A percentile compares a stretch with the other conserved stretches of the same genome.
These are phyloP conservation scores for Tapirus indicus DNA, from an alignment of 2,797 vertebrate genomes.

Conservation along the genomic window DNA sequence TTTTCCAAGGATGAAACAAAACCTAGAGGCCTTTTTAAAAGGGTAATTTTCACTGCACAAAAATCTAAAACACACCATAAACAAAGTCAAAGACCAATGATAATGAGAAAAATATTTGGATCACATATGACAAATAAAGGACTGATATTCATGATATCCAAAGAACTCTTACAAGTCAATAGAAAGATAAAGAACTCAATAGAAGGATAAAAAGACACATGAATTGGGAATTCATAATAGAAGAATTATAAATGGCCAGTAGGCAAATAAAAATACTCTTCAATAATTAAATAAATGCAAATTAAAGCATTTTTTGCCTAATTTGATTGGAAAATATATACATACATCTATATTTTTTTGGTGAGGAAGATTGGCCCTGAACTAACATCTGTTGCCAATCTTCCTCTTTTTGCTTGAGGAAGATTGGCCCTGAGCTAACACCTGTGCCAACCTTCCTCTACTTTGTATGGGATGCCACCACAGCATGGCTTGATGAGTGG, in stretches of 20 bases:
- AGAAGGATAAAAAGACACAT: neutral
- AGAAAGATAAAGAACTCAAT: neutral
- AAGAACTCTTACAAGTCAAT: neutral
- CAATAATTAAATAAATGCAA: neutral
- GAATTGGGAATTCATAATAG: conserved; percentile 16
- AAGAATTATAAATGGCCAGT: neutral
- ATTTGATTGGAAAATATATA: neutral
- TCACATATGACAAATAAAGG: neutral
- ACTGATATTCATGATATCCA: neutral
- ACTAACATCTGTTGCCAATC: too few species aligned
- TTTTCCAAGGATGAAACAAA: conserved; percentile 38
- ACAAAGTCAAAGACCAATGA: neutral
- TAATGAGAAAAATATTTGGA: neutral
- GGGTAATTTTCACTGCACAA: conserved; percentile 13
- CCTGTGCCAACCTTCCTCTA: too few species aligned
- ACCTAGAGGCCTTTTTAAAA: conserved; percentile 4
- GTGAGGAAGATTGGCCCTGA: too few species aligned
- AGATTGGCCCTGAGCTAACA: too few species aligned
- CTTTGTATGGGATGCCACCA: too few species aligned
- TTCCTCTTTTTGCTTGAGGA: too few species aligned
- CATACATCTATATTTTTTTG: neutral
- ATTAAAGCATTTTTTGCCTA: neutral
- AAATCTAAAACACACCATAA: conserved; percentile 9
- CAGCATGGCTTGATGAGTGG: too few species aligned
- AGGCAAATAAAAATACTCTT: conserved; percentile 38